A percentile compares a stretch with the other conserved stretches of the same genome.
These are phyloP conservation scores for Vanacampus margaritifer DNA, from an alignment of 2,113 vertebrate species.

Conservation along the genomic window DNA sequence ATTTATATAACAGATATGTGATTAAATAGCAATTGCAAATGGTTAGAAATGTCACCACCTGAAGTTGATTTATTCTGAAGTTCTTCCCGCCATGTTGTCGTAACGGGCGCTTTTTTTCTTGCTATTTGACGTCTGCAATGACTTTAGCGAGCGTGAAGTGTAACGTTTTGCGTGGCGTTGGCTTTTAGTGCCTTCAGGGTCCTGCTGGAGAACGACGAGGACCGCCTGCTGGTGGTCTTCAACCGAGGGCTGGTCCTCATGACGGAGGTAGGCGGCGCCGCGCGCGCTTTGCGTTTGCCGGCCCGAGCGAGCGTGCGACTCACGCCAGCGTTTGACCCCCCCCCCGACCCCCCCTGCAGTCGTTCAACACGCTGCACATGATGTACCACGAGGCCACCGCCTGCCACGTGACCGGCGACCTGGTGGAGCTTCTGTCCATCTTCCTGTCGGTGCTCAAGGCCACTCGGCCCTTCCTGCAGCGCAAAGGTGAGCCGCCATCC, in stretches of 20 bases:
- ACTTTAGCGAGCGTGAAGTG: too few species aligned
- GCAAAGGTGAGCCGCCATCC: conserved; percentile 81
- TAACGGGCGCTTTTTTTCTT: too few species aligned
- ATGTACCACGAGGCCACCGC: conserved; percentile 99
- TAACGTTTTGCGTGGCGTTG: too few species aligned
- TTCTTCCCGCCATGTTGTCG: too few species aligned
- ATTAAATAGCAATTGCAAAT: too few species aligned
- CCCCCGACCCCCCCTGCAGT: conserved; percentile 65
- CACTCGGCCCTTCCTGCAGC: conserved; percentile 91
- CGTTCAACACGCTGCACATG: conserved; percentile 99
- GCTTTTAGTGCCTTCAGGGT: conserved; percentile 99
- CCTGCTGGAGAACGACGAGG: conserved; percentile 96
- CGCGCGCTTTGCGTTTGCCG: too few species aligned
- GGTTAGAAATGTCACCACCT: too few species aligned
- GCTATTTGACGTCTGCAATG: too few species aligned
- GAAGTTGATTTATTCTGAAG: too few species aligned
- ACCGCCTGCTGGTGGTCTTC: conserved; percentile 95
- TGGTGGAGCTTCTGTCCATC: conserved; percentile 97
- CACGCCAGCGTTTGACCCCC: too few species aligned
- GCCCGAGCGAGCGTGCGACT: too few species aligned
- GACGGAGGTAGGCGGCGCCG: conserved; percentile 82
- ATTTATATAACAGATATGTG: too few species aligned
- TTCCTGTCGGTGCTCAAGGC: conserved; percentile 96
- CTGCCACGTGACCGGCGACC: conserved; percentile 96
- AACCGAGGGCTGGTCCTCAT: conserved; percentile 97